These are phyloP conservation scores for Calliscelio sp. DNA, from an alignment of 2,888 invertebrate species.

Conservation along the genomic window DNA sequence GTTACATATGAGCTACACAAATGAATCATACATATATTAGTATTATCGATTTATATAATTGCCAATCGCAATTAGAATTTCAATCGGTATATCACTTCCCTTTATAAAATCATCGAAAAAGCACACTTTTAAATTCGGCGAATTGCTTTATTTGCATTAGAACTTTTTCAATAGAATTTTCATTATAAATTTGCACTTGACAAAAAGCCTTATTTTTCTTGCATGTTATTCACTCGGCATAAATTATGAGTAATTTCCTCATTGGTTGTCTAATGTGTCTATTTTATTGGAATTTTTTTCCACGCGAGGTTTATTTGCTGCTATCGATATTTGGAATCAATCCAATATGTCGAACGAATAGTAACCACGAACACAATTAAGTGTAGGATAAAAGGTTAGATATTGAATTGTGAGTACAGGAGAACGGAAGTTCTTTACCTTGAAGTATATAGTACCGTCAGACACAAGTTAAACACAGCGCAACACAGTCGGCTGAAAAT, in stretches of 20 bases:
- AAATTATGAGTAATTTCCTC: slow-evolving; percentile 57
- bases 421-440: slow-evolving; percentile 74
- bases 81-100: too few species aligned
- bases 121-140: too few species aligned
- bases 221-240: slow-evolving; percentile 39
- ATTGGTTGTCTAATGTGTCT: slow-evolving; percentile 46
- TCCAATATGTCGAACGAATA: slow-evolving; percentile 60
- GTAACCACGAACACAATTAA: slow-evolving; percentile 62
- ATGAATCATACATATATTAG: slow-evolving; percentile 10
- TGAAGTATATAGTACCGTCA: slow-evolving; percentile 62
- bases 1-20: neutral
- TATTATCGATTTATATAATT: slow-evolving; percentile 10
- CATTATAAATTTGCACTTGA: too few species aligned
- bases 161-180: too few species aligned
- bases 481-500: slow-evolving; percentile 51
- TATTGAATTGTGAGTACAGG: slow-evolving; percentile 68
- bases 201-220: slow-evolving; percentile 9
- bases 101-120: too few species aligned
- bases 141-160: too few species aligned
- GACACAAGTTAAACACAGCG: slow-evolving; percentile 50
- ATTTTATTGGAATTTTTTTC: slow-evolving; percentile 30
- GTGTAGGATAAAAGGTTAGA: slow-evolving; percentile 66
- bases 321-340: slow-evolving; percentile 64
- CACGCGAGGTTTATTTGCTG: slow-evolving; percentile 40
- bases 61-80: neutral